Percentiles rank a stretch among this genome's conserved stretches.
Evolutionary conservation across 2,888 invertebrate genomes (phyloP).

Genomic region (Sarcophaga variegata): DNA sequence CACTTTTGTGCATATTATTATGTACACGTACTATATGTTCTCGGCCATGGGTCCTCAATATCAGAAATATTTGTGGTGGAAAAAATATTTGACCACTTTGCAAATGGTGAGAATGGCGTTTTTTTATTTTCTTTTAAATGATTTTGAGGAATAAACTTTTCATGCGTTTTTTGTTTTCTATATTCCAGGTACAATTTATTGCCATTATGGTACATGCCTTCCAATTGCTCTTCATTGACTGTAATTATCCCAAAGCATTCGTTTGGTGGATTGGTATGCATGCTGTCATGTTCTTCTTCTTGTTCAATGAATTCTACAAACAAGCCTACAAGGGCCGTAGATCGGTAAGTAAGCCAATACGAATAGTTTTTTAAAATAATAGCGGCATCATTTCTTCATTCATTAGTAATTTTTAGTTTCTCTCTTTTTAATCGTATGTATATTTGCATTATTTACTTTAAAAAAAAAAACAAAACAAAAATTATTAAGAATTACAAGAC

Average conservation of each 20-base stretch:
- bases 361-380: background rate
- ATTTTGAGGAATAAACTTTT: background rate
- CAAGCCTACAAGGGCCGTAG: conserved; percentile 86
- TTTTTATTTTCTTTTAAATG: background rate
- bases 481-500: background rate
- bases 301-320: conserved; percentile 97
- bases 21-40: conserved; percentile 97
- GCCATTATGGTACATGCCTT: conserved; percentile 95
- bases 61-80: conserved; percentile 97
- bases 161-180: background rate
- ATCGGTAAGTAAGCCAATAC: conserved; percentile 74
- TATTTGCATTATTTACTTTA: conserved; percentile 53
- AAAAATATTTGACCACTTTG: conserved; percentile 94
- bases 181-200: conserved; percentile 91
- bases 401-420: background rate
- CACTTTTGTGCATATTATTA: conserved; percentile 97
- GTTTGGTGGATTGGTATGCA: conserved; percentile 98
- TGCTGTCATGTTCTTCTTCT: conserved; percentile 97
- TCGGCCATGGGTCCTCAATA: conserved; percentile 94
- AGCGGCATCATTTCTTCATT: background rate
- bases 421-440: conserved; percentile 5
- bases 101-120: conserved; percentile 88
- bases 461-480: background rate
- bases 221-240: conserved; percentile 94
- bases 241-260: conserved; percentile 96